Evolutionary conservation across 2,113 vertebrate genomes (phyloP).

Genomic region (Ictidomys tridecemlineatus): DNA sequence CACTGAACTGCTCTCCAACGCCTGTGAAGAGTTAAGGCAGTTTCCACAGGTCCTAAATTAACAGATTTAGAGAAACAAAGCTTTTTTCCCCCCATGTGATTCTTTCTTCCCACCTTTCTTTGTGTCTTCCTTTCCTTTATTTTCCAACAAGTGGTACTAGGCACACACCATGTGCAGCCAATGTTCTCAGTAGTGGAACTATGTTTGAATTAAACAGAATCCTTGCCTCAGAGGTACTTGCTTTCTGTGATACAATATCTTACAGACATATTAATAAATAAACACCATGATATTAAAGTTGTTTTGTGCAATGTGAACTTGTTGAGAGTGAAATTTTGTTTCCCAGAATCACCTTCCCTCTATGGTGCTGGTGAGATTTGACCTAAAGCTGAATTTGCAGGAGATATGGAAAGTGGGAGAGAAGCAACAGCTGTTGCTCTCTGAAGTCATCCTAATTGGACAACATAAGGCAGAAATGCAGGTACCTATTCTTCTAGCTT

Average conservation of each 20-base stretch:
- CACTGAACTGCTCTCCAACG: not conserved
- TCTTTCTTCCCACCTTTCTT: not conserved
- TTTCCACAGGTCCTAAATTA: conserved; percentile 4
- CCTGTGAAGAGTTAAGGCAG: not conserved
- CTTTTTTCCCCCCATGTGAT: not conserved
- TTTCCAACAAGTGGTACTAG: not conserved
- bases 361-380: not conserved
- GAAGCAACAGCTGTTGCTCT: not conserved
- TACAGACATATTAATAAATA: not conserved
- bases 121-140: not conserved
- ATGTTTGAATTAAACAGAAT: not conserved
- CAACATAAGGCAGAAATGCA: not conserved
- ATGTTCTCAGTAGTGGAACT: not conserved
- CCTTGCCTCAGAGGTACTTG: not conserved
- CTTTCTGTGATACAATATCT: not conserved
- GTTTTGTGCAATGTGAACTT: not conserved
- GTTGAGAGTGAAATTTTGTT: not conserved
- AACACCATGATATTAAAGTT: not conserved
- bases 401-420: not conserved
- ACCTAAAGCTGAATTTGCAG: not conserved
- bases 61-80: not conserved
- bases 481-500: not conserved
- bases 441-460: not conserved
- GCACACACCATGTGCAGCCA: not conserved
- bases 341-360: not conserved